phyloP scores from a whole-genome alignment of 2,797 vertebrate species.

The Diplodus puntazzo region DNA sequence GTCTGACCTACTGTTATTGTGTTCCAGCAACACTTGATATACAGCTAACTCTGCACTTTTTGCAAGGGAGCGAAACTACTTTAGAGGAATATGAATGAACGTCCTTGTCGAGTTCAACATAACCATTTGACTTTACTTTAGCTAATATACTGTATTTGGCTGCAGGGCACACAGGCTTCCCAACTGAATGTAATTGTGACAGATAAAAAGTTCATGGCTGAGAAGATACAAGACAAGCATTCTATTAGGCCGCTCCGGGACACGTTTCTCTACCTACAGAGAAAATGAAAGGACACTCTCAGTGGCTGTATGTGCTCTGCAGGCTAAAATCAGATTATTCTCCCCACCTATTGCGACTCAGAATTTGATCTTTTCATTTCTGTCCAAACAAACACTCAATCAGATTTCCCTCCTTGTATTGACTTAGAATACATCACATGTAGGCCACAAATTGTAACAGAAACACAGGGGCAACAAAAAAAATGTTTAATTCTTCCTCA shows the following conservation, averaged over 20 bases:
- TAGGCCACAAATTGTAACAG: slow-evolving; percentile 16
- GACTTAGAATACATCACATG: slow-evolving; percentile 49
- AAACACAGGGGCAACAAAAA: slow-evolving; percentile 9
- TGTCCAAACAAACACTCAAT: slow-evolving; percentile 65
- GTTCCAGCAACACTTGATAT: slow-evolving; percentile 4
- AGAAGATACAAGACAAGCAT: slow-evolving; percentile 75
- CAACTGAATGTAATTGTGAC: slow-evolving; percentile 67
- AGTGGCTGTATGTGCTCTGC: slow-evolving; percentile 49
- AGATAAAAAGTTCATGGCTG: slow-evolving; percentile 73
- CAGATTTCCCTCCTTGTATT: slow-evolving; percentile 46
- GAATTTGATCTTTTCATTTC: slow-evolving; percentile 72
- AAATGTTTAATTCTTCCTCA: slow-evolving; percentile 49
- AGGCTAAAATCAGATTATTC: slow-evolving; percentile 71
- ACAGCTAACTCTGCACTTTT: neutral
- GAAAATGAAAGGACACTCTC: slow-evolving; percentile 74
- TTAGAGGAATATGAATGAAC: slow-evolving; percentile 4
- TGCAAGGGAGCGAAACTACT: neutral
- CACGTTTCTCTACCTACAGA: slow-evolving; percentile 63
- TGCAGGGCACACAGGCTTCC: slow-evolving; percentile 46
- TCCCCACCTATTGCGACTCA: slow-evolving; percentile 60
- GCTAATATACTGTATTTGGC: slow-evolving; percentile 53
- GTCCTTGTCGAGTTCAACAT: slow-evolving; percentile 38
- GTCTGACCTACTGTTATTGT: neutral
- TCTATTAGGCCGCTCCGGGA: slow-evolving; percentile 69
- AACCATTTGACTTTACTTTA: slow-evolving; percentile 44